Evolutionary conservation across 2,113 vertebrate genomes (phyloP).

Genomic region (Spheniscus mendiculus): DNA sequence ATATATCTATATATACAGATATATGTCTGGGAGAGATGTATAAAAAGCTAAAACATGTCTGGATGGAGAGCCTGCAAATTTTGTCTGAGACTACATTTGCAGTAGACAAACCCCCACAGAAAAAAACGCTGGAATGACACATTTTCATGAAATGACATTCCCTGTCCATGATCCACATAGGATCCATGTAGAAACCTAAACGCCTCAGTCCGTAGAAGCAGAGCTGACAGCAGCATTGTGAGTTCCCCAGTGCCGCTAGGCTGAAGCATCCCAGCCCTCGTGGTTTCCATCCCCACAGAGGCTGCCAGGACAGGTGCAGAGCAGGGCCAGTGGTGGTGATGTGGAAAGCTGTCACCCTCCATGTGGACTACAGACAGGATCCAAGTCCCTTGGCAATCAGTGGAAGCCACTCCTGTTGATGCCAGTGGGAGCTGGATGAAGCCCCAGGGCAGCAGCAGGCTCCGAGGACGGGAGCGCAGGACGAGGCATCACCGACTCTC

Average conservation of each 20-base stretch:
- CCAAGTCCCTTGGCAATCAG: not conserved
- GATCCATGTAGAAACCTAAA: not conserved
- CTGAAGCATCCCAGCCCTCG: not conserved
- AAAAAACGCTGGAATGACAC: not conserved
- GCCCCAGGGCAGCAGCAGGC: not conserved
- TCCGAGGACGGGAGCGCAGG: not conserved
- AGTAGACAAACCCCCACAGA: not conserved
- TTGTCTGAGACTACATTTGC: not conserved
- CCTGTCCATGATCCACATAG: not conserved
- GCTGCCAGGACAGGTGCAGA: not conserved
- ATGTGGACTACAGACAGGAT: rapidly evolving
- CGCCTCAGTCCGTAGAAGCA: not conserved
- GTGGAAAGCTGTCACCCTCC: not conserved
- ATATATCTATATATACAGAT: not conserved
- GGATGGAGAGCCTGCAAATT: not conserved
- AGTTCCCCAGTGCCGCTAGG: not conserved
- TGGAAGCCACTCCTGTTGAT: not conserved
- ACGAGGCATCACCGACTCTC: not conserved
- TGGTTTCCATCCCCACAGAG: not conserved
- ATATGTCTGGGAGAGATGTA: not conserved
- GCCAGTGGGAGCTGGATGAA: not conserved
- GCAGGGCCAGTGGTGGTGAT: not conserved
- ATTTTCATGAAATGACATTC: not conserved
- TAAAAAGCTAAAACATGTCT: not conserved
- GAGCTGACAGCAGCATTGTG: not conserved